Conservation (phyloP, 2,888 invertebrate species). For the Hydroisotoma schaefferi region DNA sequence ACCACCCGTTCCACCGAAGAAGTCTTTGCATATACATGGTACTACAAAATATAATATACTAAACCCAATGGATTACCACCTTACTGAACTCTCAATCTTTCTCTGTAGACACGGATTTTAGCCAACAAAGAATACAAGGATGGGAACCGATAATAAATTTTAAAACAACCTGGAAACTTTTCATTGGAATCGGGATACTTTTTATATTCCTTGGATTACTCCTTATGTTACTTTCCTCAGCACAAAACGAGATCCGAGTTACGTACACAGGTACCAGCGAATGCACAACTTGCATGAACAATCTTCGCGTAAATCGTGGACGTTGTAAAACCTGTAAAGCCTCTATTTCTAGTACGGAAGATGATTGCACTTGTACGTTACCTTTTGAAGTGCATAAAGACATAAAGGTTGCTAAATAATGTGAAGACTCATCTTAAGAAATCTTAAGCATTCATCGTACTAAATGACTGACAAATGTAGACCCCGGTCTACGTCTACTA, state of each 20-base stretch:
- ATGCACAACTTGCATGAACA: conserved; percentile 11
- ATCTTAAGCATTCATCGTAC: not conserved
- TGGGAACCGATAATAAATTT: conserved; percentile 99
- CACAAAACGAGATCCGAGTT: conserved; percentile 1
- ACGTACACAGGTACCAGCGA: conserved; percentile 7
- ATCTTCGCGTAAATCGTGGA: conserved; percentile 4
- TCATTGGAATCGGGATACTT: conserved; percentile 89
- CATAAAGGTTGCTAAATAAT: not conserved
- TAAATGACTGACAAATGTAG: too few relatives aligned
- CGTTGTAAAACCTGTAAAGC: not conserved
- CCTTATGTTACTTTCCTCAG: conserved; percentile 59
- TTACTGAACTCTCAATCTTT: too few relatives aligned
- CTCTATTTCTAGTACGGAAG: not conserved
- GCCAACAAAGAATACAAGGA: conserved; percentile 90
- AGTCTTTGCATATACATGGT: too few relatives aligned
- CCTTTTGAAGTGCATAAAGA: not conserved
- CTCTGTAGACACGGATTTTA: conserved; percentile 55
- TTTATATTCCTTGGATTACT: conserved; percentile 2
- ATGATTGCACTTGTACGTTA: not conserved
- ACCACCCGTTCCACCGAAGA: too few relatives aligned
- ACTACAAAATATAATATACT: too few relatives aligned
- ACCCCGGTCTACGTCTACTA: conserved; percentile 95
- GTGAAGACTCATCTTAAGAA: not conserved
- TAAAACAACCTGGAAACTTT: conserved; percentile 91
- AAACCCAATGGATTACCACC: too few relatives aligned